These are phyloP conservation scores for Lepidothrix coronata DNA, from an alignment of 2,113 vertebrate species.

Conservation along the genomic window DNA sequence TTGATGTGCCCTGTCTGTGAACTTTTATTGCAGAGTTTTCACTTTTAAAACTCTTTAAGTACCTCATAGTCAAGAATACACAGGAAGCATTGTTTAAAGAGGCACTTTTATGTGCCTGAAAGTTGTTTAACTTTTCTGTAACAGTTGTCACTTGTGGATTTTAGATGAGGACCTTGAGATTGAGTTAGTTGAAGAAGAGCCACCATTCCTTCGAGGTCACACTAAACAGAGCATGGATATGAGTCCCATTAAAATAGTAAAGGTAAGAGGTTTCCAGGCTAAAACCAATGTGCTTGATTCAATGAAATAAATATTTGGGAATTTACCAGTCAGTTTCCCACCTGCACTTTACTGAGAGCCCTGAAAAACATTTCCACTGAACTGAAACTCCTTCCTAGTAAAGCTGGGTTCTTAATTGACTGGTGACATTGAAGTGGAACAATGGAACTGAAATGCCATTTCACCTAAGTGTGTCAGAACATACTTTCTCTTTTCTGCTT, in stretches of 20 bases:
- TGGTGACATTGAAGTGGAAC: background rate
- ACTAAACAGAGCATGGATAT: slow-evolving; percentile 99
- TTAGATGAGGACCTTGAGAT: slow-evolving; percentile 97
- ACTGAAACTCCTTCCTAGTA: background rate
- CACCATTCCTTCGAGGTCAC: slow-evolving; percentile 94
- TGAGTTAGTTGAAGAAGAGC: slow-evolving; percentile 96
- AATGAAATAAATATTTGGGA: background rate
- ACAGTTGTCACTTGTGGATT: background rate
- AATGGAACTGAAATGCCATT: background rate
- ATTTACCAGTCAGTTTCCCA: background rate
- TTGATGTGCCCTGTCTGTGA: background rate
- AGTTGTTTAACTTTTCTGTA: background rate
- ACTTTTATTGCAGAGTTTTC: background rate
- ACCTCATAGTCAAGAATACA: background rate
- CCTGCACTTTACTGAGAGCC: background rate
- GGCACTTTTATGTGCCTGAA: background rate
- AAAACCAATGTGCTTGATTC: background rate
- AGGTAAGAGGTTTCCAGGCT: slow-evolving; percentile 75
- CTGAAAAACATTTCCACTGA: background rate
- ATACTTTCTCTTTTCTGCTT: background rate
- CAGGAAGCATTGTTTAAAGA: background rate
- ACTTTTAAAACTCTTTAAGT: background rate
- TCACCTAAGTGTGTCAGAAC: background rate
- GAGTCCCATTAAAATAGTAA: slow-evolving; percentile 98
- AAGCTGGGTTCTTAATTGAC: background rate